Percentiles rank a stretch among this genome's conserved stretches.
phyloP scores from a whole-genome alignment of 2,888 invertebrate genomes.

The Orthosia gracilis region DNA sequence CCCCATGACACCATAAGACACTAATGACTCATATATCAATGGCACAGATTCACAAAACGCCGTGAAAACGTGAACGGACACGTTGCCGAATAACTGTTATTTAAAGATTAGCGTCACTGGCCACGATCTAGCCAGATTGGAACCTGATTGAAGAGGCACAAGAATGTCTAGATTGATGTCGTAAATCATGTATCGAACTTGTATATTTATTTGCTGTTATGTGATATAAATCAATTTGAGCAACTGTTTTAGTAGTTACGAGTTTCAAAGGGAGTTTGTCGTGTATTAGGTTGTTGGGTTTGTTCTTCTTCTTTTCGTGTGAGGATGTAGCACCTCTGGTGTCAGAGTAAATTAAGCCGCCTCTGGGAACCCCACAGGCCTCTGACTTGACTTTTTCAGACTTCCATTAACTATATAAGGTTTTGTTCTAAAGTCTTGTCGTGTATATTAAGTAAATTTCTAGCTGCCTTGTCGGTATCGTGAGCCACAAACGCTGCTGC shows the following conservation, averaged over 20 bases:
- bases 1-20: constrained; percentile 57
- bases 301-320: too few species aligned
- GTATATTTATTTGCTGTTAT: constrained; percentile 38
- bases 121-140: constrained; percentile 37
- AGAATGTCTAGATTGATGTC: constrained; percentile 38
- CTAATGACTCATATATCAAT: constrained; percentile 52
- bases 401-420: too few species aligned
- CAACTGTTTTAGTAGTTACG: constrained; percentile 9
- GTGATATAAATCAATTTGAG: constrained; percentile 7
- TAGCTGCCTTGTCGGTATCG: background rate
- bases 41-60: constrained; percentile 46
- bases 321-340: too few species aligned
- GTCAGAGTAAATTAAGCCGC: too few species aligned
- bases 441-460: background rate
- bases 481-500: too few species aligned
- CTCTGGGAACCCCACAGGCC: too few species aligned
- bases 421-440: background rate
- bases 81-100: constrained; percentile 52
- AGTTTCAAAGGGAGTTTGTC: background rate
- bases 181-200: constrained; percentile 39
- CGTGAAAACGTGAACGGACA: constrained; percentile 54
- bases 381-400: too few species aligned
- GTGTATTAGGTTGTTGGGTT: background rate
- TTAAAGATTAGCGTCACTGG: constrained; percentile 25
- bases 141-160: constrained; percentile 55